Evolutionary conservation across 1,140 invertebrate species (phyloP).

Genomic region (Drosophila kikkawai): DNA sequence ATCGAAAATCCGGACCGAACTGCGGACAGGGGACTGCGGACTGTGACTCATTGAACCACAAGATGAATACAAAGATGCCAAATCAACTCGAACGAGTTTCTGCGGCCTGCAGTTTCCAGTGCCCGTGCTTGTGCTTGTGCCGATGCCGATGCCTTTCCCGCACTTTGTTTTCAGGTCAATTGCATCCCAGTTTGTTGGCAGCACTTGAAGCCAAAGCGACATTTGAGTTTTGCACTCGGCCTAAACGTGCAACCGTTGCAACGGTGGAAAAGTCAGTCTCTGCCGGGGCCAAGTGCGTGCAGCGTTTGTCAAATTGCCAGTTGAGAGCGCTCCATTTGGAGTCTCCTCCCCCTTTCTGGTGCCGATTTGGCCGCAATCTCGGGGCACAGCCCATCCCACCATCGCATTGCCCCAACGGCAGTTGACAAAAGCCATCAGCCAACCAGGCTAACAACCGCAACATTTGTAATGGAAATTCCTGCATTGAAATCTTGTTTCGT

Average conservation of each 20-base stretch:
- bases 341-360: conserved; percentile 3
- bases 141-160: background rate
- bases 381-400: background rate
- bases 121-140: background rate
- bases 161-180: conserved; percentile 67
- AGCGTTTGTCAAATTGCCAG: conserved; percentile 79
- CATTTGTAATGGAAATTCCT: conserved; percentile 80
- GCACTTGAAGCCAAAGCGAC: conserved; percentile 54
- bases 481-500: conserved; percentile 79
- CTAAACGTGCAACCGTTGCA: conserved; percentile 31
- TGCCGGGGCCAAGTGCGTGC: conserved; percentile 65
- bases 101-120: conserved; percentile 21
- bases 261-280: conserved; percentile 24
- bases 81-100: conserved; percentile 61
- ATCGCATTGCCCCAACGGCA: conserved; percentile 16
- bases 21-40: conserved; percentile 6
- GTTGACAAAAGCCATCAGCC: conserved; percentile 69
- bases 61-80: conserved; percentile 53
- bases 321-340: conserved; percentile 14
- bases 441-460: conserved; percentile 53
- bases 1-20: conserved; percentile 36
- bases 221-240: conserved; percentile 54
- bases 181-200: conserved; percentile 57
- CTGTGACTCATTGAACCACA: conserved; percentile 57
- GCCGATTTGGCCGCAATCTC: conserved; percentile 24